These are phyloP conservation scores for Embidobia sp. DNA, from an alignment of 2,888 invertebrate genomes.

Conservation along the genomic window DNA sequence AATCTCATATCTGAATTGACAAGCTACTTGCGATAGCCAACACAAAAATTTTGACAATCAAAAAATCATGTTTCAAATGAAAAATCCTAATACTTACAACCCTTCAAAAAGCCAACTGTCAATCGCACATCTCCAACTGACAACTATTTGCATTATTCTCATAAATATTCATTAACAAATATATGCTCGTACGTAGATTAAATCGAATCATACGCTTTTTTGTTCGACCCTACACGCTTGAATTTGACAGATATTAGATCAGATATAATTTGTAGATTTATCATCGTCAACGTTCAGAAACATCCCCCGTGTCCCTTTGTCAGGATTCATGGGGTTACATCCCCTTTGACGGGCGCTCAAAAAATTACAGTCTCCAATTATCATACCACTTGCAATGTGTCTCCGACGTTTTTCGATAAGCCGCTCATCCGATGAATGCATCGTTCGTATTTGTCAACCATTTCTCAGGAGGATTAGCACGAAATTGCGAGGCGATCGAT, in stretches of 20 bases:
- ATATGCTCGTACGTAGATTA: slow-evolving; percentile 14
- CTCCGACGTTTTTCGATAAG: slow-evolving; percentile 37
- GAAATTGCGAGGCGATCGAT: slow-evolving; percentile 35
- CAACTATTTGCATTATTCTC: not conserved
- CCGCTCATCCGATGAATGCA: slow-evolving; percentile 25
- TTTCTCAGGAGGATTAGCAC: slow-evolving; percentile 50
- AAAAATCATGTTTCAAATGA: too few species aligned
- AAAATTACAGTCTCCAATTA: slow-evolving; percentile 61
- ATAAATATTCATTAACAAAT: slow-evolving; percentile 38
- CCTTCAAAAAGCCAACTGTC: too few species aligned
- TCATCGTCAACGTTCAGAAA: slow-evolving; percentile 49
- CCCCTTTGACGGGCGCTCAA: slow-evolving; percentile 45
- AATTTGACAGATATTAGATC: slow-evolving; percentile 63
- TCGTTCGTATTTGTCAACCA: slow-evolving; percentile 40
- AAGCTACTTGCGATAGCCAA: too few species aligned
- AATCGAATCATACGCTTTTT: slow-evolving; percentile 36
- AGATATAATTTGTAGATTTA: slow-evolving; percentile 53
- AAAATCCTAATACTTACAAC: too few species aligned
- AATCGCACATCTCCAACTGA: not conserved
- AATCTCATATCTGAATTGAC: too few species aligned
- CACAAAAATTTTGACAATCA: too few species aligned
- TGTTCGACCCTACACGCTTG: slow-evolving; percentile 46
- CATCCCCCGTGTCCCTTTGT: slow-evolving; percentile 51
- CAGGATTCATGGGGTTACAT: slow-evolving; percentile 48
- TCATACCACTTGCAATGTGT: slow-evolving; percentile 25